These are phyloP conservation scores for Stercorarius parasiticus DNA, from an alignment of 2,113 vertebrate genomes.

Conservation along the genomic window DNA sequence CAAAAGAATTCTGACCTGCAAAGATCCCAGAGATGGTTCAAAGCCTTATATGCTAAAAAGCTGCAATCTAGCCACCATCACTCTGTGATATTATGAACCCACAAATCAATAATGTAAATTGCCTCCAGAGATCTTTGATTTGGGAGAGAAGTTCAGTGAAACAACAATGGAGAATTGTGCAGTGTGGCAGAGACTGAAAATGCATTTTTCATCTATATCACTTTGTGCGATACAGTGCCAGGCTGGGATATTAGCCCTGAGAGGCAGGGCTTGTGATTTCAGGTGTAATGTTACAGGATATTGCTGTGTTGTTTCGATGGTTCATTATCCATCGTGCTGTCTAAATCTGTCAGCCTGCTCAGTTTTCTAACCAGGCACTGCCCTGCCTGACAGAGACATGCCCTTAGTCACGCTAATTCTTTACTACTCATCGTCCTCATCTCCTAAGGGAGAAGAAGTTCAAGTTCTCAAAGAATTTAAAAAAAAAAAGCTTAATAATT, in stretches of 20 bases:
- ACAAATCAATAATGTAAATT: neutral
- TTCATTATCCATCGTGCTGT: accelerated
- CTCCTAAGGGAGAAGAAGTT: neutral
- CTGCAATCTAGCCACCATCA: neutral
- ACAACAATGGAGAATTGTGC: neutral
- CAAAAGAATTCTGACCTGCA: neutral
- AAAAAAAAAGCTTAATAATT: neutral
- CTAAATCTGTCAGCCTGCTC: neutral
- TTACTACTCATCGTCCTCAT: accelerated
- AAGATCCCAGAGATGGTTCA: neutral
- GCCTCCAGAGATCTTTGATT: neutral
- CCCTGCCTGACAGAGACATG: neutral
- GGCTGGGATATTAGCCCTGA: neutral
- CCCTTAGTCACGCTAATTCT: neutral
- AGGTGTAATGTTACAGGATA: neutral
- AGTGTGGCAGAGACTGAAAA: neutral
- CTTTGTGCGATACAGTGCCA: neutral
- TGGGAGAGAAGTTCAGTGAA: neutral
- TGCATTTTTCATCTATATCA: neutral
- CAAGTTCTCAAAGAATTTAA: neutral
- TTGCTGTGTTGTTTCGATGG: neutral
- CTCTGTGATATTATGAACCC: neutral
- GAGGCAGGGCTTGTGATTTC: neutral
- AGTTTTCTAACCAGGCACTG: neutral
- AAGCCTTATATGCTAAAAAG: neutral